Evolutionary conservation across 1,140 invertebrate species (phyloP).

Genomic region (Macrocentrus cingulum): DNA sequence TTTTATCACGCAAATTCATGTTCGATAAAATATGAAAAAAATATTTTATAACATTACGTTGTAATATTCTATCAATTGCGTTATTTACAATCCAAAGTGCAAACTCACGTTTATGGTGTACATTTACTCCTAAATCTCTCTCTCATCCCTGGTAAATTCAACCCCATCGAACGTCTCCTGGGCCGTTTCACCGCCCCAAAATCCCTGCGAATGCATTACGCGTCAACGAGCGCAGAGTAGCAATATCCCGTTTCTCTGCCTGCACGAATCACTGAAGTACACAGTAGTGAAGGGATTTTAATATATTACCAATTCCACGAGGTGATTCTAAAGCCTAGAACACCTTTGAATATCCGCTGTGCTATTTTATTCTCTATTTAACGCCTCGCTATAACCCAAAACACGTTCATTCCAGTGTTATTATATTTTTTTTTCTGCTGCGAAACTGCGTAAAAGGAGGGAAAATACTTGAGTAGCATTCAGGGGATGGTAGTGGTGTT

Average conservation of each 20-base stretch:
- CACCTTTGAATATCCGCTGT: conserved; percentile 21
- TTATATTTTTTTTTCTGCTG: conserved; percentile 2
- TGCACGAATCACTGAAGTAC: not conserved
- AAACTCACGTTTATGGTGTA: conserved; percentile 30
- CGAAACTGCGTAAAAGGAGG: not conserved
- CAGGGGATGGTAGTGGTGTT: conserved; percentile 48
- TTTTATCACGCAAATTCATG: too few species aligned
- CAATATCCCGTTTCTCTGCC: conserved; percentile 47
- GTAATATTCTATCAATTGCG: conserved; percentile 23
- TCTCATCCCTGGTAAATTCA: conserved; percentile 19
- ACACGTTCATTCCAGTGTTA: too few species aligned
- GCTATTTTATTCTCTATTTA: not conserved
- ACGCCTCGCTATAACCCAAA: too few species aligned
- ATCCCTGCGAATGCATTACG: conserved; percentile 58
- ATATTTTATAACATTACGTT: too few species aligned
- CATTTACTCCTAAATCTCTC: conserved; percentile 20
- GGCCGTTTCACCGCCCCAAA: conserved; percentile 33
- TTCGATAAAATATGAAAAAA: too few species aligned
- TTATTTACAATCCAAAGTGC: conserved; percentile 32
- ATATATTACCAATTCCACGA: conserved; percentile 60
- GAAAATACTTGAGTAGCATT: too few species aligned
- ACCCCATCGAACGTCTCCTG: conserved; percentile 7
- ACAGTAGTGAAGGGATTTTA: conserved; percentile 50
- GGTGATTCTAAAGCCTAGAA: conserved; percentile 24
- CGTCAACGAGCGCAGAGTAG: conserved; percentile 58